Evolutionary conservation across 1,140 invertebrate species (phyloP).

Genomic region (Coptotermes formosanus): DNA sequence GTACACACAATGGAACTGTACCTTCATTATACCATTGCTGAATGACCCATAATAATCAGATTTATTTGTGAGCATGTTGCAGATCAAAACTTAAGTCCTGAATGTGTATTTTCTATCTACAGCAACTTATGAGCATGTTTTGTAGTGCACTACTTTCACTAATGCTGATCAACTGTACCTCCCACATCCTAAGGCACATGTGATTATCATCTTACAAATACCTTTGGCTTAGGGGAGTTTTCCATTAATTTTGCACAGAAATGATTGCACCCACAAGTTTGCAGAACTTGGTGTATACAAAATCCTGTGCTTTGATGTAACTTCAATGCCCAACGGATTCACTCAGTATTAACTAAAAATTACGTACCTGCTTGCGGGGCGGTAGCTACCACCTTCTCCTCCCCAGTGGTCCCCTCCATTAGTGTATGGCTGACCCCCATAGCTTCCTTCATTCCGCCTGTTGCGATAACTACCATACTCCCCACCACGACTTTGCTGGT

Average conservation of each 20-base stretch:
- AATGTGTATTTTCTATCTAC: too few relatives aligned
- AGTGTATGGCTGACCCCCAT: slow-evolving; percentile 37
- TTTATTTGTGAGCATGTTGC: too few relatives aligned
- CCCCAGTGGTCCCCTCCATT: slow-evolving; percentile 35
- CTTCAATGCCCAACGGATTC: neutral
- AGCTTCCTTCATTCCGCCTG: slow-evolving; percentile 37
- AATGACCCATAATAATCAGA: too few relatives aligned
- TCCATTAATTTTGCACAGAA: slow-evolving; percentile 2
- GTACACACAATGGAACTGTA: too few relatives aligned
- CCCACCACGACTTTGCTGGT: slow-evolving; percentile 33
- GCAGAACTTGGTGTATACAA: neutral
- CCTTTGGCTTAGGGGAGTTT: slow-evolving; percentile 9
- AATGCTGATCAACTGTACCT: neutral
- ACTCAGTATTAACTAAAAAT: too few relatives aligned
- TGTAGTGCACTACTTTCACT: too few relatives aligned
- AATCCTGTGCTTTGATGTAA: too few relatives aligned
- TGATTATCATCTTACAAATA: neutral
- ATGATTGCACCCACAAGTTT: neutral
- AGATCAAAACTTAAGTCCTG: too few relatives aligned
- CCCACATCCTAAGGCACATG: slow-evolving; percentile 8
- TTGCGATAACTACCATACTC: slow-evolving; percentile 40
- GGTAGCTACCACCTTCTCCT: slow-evolving; percentile 24
- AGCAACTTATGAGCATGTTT: too few relatives aligned
- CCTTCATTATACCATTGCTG: too few relatives aligned
- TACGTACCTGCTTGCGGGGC: slow-evolving; percentile 28